Evolutionary conservation across 2,113 vertebrate species (phyloP).

Genomic region (Sapayoa aenigma): DNA sequence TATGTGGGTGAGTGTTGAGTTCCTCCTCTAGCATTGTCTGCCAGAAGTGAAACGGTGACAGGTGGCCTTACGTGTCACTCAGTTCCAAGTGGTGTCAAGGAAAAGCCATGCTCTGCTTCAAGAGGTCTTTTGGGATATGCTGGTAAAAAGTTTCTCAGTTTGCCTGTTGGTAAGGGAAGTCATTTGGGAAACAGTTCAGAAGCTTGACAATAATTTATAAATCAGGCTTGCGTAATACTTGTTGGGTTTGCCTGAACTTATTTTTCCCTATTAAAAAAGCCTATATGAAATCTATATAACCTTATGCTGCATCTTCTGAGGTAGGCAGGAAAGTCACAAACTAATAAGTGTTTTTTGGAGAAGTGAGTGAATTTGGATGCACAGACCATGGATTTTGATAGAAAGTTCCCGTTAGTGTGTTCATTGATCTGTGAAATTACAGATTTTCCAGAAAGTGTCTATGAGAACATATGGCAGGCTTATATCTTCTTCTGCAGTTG

Average conservation of each 20-base stretch:
- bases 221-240: neutral
- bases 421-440: neutral
- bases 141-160: neutral
- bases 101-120: neutral
- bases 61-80: too few species aligned
- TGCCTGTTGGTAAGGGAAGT: neutral
- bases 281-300: neutral
- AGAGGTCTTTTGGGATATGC: neutral
- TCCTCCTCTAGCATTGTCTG: neutral
- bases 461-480: neutral
- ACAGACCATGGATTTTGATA: neutral
- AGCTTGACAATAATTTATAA: neutral
- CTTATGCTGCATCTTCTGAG: neutral
- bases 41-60: neutral
- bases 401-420: neutral
- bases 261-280: neutral
- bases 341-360: neutral
- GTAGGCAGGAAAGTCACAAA: neutral
- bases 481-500: neutral
- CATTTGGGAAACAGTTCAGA: neutral
- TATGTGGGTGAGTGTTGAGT: slow-evolving; percentile 90
- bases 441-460: neutral
- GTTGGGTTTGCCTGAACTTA: neutral
- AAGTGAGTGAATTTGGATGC: neutral
- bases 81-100: neutral